Percentiles rank a stretch among this genome's conserved stretches.
These are phyloP conservation scores for Lagodon rhomboides DNA, from an alignment of 2,797 vertebrate genomes.

Conservation along the genomic window DNA sequence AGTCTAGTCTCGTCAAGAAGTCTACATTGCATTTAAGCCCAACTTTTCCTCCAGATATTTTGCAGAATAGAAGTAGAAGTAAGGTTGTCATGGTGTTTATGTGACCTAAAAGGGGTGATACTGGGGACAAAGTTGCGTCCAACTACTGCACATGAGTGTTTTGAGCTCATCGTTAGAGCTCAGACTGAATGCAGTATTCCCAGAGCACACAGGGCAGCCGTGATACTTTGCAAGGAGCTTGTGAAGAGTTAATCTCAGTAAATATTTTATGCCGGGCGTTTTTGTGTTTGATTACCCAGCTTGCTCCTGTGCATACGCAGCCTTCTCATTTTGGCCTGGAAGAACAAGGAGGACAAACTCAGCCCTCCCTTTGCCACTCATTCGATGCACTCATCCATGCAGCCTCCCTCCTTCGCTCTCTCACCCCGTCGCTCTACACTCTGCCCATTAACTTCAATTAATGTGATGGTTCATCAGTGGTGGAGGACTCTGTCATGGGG, in stretches of 20 bases:
- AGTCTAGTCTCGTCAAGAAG: not conserved
- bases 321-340: conserved; percentile 27
- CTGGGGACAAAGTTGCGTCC: not conserved
- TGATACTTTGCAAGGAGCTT: conserved; percentile 30
- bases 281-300: conserved; percentile 64
- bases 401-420: conserved; percentile 61
- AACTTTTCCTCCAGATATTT: not conserved
- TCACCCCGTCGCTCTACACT: conserved; percentile 60
- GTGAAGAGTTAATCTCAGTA: conserved; percentile 56
- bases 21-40: not conserved
- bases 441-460: conserved; percentile 87
- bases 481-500: conserved; percentile 81
- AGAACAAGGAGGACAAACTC: conserved; percentile 55
- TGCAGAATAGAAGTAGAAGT: not conserved
- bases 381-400: conserved; percentile 71
- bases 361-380: conserved; percentile 60
- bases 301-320: conserved; percentile 41
- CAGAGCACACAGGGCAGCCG: conserved; percentile 5
- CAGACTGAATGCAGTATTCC: conserved; percentile 10
- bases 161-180: conserved; percentile 20
- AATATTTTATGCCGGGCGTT: conserved; percentile 65
- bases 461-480: conserved; percentile 83
- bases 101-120: not conserved
- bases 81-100: not conserved
- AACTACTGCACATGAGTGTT: not conserved